phyloP scores from a whole-genome alignment of 2,797 vertebrate genomes.

The Mormyrops boulengeri region DNA sequence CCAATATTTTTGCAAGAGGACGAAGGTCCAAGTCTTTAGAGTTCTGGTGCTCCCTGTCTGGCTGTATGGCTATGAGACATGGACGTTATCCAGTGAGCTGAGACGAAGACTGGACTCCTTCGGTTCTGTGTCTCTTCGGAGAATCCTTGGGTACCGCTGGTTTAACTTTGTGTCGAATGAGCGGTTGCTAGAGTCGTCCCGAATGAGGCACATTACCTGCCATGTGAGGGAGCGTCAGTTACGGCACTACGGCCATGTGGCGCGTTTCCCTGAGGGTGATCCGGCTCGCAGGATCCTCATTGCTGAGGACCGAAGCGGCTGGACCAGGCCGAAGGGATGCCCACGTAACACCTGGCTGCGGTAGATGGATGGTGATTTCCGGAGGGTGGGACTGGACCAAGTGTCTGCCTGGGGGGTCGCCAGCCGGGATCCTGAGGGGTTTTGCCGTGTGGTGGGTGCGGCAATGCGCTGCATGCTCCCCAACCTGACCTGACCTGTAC shows the following conservation, averaged over 20 bases:
- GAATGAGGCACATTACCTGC: not conserved
- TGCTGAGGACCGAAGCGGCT: not conserved
- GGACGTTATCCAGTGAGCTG: not conserved
- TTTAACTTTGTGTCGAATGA: not conserved
- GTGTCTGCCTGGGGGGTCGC: not conserved
- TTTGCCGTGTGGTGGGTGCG: not conserved
- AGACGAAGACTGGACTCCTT: not conserved
- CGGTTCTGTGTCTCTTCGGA: not conserved
- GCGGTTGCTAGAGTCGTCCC: not conserved
- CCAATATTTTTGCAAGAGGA: not conserved
- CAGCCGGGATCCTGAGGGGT: not conserved
- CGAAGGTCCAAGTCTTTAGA: not conserved
- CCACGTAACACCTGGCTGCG: not conserved
- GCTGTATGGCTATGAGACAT: not conserved
- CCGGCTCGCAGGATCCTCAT: not conserved
- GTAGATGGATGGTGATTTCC: not conserved
- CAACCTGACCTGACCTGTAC: not conserved
- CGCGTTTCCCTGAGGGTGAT: not conserved
- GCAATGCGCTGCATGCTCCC: not conserved
- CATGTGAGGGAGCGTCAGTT: not conserved
- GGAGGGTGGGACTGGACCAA: not conserved
- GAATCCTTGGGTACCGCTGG: not conserved
- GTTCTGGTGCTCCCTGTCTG: not conserved
- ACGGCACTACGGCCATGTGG: not conserved
- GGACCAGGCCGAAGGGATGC: not conserved